These are phyloP conservation scores for Microcaecilia unicolor DNA, from an alignment of 2,797 vertebrate genomes.

Conservation along the genomic window DNA sequence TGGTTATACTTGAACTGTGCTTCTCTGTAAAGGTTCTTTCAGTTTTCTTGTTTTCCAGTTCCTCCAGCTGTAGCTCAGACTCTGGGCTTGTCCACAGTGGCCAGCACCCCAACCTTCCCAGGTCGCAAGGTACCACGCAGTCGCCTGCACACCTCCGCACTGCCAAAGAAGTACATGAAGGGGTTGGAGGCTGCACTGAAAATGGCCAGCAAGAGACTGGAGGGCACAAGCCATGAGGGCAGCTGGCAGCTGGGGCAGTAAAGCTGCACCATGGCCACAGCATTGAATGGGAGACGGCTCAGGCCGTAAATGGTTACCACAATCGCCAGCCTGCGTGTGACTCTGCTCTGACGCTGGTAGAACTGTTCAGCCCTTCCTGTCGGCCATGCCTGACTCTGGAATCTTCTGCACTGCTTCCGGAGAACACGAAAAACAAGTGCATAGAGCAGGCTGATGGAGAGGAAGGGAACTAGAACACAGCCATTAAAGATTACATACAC, in stretches of 20 bases:
- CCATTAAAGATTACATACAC: not conserved
- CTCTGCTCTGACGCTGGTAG: not conserved
- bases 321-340: not conserved
- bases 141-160: not conserved
- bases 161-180: not conserved
- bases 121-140: no score
- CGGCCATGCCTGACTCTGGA: no score
- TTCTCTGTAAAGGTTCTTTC: no score
- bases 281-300: not conserved
- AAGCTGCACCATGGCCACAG: not conserved
- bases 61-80: no score
- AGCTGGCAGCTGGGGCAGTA: not conserved
- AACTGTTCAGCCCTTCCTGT: no score
- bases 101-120: no score
- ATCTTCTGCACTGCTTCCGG: not conserved
- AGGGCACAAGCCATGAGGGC: not conserved
- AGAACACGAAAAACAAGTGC: not conserved
- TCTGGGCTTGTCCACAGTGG: no score
- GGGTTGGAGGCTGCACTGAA: not conserved
- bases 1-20: no score
- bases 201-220: not conserved
- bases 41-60: no score
- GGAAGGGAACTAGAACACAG: not conserved
- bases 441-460: not conserved
- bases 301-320: not conserved